Evolutionary conservation across 2,797 vertebrate genomes (phyloP).

Genomic region (Spinibarbus caldwelli): DNA sequence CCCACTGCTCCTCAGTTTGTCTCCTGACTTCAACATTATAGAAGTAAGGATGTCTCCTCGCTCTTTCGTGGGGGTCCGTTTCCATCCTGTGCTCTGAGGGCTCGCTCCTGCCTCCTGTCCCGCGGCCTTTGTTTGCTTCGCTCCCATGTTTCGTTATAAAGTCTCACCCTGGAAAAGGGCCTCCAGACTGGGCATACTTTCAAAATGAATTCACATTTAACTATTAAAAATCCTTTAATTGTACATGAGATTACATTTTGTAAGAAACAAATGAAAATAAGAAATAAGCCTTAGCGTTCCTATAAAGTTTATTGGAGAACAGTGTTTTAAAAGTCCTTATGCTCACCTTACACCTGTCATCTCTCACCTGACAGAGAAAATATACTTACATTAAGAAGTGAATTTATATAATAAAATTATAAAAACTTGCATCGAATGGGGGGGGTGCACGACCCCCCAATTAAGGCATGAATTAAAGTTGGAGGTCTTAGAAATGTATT

Average conservation of each 20-base stretch:
- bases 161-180: neutral
- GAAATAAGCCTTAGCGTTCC: neutral
- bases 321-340: neutral
- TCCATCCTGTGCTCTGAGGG: conserved; percentile 80
- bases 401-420: no score
- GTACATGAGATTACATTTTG: neutral
- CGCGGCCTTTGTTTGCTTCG: conserved; percentile 85
- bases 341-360: conserved; percentile 19
- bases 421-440: no score
- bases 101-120: conserved; percentile 81
- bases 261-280: neutral
- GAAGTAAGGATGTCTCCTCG: conserved; percentile 86
- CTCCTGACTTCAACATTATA: conserved; percentile 87
- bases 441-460: neutral
- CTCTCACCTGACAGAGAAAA: neutral
- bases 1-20: conserved; percentile 82
- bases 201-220: conserved; percentile 14
- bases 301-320: neutral
- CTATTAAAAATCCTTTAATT: conserved; percentile 13
- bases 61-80: conserved; percentile 81
- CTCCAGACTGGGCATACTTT: conserved; percentile 9
- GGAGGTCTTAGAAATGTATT: neutral
- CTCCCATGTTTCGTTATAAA: conserved; percentile 80
- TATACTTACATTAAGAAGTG: neutral
- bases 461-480: conserved; percentile 1